These are phyloP conservation scores for Nematostella vectensis DNA, from an alignment of 92 coral and sea anemone species.

Conservation along the genomic window DNA sequence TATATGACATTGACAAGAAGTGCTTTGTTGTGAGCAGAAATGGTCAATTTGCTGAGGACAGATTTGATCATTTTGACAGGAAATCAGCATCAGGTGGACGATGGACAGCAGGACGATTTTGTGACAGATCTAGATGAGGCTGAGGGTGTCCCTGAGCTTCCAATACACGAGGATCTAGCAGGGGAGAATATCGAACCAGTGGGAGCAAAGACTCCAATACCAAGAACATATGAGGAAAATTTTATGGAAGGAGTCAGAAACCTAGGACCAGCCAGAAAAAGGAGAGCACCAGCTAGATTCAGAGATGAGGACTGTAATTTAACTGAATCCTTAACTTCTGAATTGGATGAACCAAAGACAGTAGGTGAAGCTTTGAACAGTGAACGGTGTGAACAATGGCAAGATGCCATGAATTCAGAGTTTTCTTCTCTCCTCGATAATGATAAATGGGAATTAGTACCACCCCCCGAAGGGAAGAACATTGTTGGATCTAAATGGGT, in stretches of 20 bases:
- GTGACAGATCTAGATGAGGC: constrained; percentile 5
- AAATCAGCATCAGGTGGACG: no score
- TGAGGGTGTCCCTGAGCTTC: no score
- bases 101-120: not conserved
- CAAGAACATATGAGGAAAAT: constrained; percentile 37
- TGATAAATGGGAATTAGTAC: constrained; percentile 34
- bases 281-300: no score
- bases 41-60: constrained; percentile 27
- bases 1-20: constrained; percentile 24
- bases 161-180: no score
- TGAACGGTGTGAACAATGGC: constrained; percentile 17
- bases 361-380: constrained; percentile 8
- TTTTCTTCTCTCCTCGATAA: constrained; percentile 14
- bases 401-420: constrained; percentile 22
- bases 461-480: constrained; percentile 30
- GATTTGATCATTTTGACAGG: no score
- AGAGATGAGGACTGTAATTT: constrained; percentile 13
- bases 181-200: constrained; percentile 33
- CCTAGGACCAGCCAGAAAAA: no score
- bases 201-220: constrained; percentile 23
- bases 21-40: constrained; percentile 21
- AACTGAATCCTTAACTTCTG: constrained; percentile 4
- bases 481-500: constrained; percentile 37
- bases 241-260: constrained; percentile 44
- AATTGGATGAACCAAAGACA: constrained; percentile 4